Evolutionary conservation across 1,140 invertebrate genomes (phyloP), one percentile per base, ranked within the genome.

Genomic region (Arctopsyche grandis): DNA sequence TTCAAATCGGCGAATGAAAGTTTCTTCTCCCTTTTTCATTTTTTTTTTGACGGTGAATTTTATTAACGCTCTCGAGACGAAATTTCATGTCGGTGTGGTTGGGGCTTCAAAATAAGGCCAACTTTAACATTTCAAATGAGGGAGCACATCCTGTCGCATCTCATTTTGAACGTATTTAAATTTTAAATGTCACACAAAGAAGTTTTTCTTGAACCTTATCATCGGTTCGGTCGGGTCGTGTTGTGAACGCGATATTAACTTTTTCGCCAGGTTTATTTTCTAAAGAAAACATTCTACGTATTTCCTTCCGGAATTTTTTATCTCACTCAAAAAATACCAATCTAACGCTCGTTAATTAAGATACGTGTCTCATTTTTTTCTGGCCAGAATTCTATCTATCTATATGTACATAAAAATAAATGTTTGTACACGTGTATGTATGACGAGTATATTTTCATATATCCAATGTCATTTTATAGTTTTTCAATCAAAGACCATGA

Each of bases 111-210:
- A 26, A 12, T 12, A 26, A 26, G 63, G 19, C 24, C 19, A 66
- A 21, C 10, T 66, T 66, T 66, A 66, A 66, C 63, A 66, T 66
- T 66, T 66, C 63, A 66, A 66, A 66, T 66, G 63, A 66, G 63
- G 26, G 22, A 19, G 19, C 63, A 66, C 63, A 66, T 26, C 21
- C 22, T 66, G 63, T 66, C 63, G 63, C 63, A 66, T 66, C 63
- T 66, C 63, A 66, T 66, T 66, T 66, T 12, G 63, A 66, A 24
- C 63, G 22, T 66, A 66, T 66, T 66, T 66, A 66, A 66, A 66
- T 66, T 66, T 66, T 66, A 66, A 66, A 66, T 66, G 63, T 66
- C 63, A 66, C 63, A 26, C 21, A 22, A 26, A 22, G 21, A 66
- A 66, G 0, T 66, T 66, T 66, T 66, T 66, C 21, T 52, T 16